Base-by-base conservation (phyloP, 2,888 invertebrate genomes). In the Drosophila neoperkinsi region DNA sequence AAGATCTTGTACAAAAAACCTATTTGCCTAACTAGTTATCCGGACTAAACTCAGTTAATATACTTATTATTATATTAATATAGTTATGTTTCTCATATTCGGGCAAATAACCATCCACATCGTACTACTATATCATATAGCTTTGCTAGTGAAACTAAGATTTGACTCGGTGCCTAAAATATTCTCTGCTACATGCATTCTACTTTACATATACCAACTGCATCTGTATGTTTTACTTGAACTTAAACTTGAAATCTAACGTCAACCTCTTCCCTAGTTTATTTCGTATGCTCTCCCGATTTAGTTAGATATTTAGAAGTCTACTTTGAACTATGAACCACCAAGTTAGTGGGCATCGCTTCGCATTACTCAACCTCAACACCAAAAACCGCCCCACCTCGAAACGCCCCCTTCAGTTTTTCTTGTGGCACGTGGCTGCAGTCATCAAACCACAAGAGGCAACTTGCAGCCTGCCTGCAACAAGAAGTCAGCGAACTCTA, bases 401-500 rank as follows among this genome's bases (percentile, higher is more conserved):
- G 30, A 38, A 13, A 5, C 66, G 7, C 13, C 21, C 46, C 13
- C 30, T n/a, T 18, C 60, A 25, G 18, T 21, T 38, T 7, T 28
- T 16, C 18, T 28, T 36, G 43, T 33, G 75, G 58, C 82, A 84
- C 82, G 81, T 84, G 86, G 70, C 76, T 67, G 57, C 67, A 79
- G 46, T 71, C 77, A 74, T 82, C 85, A 79, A 65, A 52, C 65
- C 62, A 55, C 56, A 72, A 30, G 46, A 46, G 46, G 55, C 46
- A 46, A 25, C 55, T 53, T 51, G 52, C 61, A 68, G 58, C 31
- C 74, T 25, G 46, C 43, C 56, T 16, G 46, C 9, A 53, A 66
- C 56, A 82, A 79, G 81, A 83, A 80, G 85, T 84, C 83, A 83
- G 65, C 79, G 77, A 84, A 85, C 81, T 77, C 81, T 59, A 61